Percentiles rank a stretch among this genome's conserved stretches.
These are phyloP conservation scores for Cantharis rustica DNA, from an alignment of 2,888 invertebrate species.

Conservation along the genomic window DNA sequence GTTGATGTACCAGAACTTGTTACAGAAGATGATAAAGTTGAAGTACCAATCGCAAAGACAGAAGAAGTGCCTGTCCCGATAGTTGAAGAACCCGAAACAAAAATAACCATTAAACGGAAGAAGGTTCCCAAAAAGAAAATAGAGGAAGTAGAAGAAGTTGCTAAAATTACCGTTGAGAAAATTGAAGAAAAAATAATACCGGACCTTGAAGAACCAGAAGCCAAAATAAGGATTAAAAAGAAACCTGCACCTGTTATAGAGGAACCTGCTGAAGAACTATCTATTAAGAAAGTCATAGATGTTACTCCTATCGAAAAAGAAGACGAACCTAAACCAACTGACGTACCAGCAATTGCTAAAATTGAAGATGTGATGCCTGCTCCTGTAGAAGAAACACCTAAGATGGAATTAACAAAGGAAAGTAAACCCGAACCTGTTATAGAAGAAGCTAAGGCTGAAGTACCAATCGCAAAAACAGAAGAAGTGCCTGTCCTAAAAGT, in stretches of 20 bases:
- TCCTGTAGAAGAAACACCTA: not conserved
- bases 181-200: constrained; percentile 20
- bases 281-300: constrained; percentile 42
- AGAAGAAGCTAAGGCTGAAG: not conserved
- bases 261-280: constrained; percentile 49
- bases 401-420: not conserved
- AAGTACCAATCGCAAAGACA: constrained; percentile 36
- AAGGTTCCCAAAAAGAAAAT: not conserved
- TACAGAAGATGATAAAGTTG: constrained; percentile 12
- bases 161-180: constrained; percentile 35
- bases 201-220: constrained; percentile 38
- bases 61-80: not conserved
- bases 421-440: not conserved
- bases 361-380: not conserved
- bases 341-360: not conserved
- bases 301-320: constrained; percentile 41
- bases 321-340: constrained; percentile 55
- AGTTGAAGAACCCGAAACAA: not conserved
- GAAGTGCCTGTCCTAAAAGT: not conserved
- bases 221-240: constrained; percentile 40
- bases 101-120: not conserved
- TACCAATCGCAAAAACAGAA: not conserved
- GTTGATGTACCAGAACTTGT: constrained; percentile 33
- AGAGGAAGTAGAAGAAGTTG: not conserved
- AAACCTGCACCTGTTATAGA: constrained; percentile 43